Conservation (phyloP, 2,797 vertebrate genomes). For the Chromis chromis region DNA sequence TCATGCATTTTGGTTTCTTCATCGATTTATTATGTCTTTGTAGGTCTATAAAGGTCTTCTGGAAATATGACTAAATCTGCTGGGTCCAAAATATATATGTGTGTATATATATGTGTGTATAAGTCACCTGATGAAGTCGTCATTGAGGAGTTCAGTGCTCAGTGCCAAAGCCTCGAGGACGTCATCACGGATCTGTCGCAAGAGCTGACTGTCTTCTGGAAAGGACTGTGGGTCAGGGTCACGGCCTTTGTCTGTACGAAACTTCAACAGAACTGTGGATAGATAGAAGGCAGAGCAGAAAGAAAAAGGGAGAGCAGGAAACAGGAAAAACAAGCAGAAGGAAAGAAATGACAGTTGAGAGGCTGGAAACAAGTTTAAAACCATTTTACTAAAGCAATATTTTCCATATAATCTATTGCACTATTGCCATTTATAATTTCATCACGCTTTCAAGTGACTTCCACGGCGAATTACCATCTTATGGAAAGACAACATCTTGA, state of each 20-base stretch:
- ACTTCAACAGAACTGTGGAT: constrained; percentile 90
- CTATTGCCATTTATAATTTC: constrained; percentile 52
- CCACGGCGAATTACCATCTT: constrained; percentile 39
- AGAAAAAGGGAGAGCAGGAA: background rate
- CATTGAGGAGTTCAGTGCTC: constrained; percentile 82
- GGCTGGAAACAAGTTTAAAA: constrained; percentile 41
- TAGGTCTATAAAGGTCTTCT: too few relatives aligned
- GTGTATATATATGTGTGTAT: too few relatives aligned
- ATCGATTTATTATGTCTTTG: too few relatives aligned
- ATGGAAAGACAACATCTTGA: constrained; percentile 57
- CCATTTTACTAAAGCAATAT: constrained; percentile 22
- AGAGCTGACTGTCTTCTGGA: constrained; percentile 81
- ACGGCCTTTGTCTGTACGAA: constrained; percentile 90
- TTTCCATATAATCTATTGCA: constrained; percentile 48
- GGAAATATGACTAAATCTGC: too few relatives aligned
- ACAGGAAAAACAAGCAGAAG: background rate
- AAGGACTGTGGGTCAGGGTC: constrained; percentile 86
- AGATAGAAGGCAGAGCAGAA: background rate
- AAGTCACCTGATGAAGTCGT: constrained; percentile 88
- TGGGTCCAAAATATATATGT: too few relatives aligned
- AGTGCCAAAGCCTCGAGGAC: constrained; percentile 86
- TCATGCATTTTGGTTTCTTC: too few relatives aligned
- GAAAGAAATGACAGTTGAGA: constrained; percentile 23
- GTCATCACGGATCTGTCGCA: constrained; percentile 87
- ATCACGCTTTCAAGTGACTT: constrained; percentile 47